Base-by-base conservation (phyloP, 2,113 vertebrate species). In the Steatornis caripensis region DNA sequence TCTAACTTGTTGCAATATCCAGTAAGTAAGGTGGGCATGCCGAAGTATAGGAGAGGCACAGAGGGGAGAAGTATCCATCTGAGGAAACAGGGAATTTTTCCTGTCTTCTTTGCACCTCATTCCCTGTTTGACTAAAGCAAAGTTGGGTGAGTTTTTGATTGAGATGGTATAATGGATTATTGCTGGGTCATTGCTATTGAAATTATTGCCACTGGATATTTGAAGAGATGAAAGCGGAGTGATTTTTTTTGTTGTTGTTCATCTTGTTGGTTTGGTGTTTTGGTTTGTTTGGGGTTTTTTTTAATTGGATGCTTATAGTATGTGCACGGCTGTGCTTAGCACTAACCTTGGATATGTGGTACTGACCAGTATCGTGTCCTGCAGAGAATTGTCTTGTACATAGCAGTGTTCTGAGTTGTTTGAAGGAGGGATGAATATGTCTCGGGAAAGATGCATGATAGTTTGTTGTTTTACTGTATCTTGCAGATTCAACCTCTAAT, bases 381-480 rank as follows among this genome's bases (percentile, higher is more conserved):
- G 87, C 83, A 60, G 91, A 37, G 86, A 95, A 95, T 1, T 84
- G 51, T 53, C 70, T 95, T 97, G 81, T 87, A 57, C 82, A 32
- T 78, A 86, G 72, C 92, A 37, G 51, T 95, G 82, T 85, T 93
- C 82, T 96, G 96, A 95, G 94, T 30, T 93, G 84, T 94, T 95
- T 98, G 86, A 85, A 98, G 91, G 84, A 98, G 94, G 94, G 91
- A 78, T 97, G 84, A 93, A 91, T 95, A 90, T 96, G 93, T 94
- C 94, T 96, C 94, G 19, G 93, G 95, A 98, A 98, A 98, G 97
- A 98, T 95, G 97, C 96, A 98, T 98, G 97, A 98, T 98, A 98
- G 98, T 95, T 96, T 98, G 97, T 98, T 98, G 97, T 98, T 98
- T 98, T 98, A 98, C 98, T 98, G 68, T 98, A 98, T 98, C 97